Evolutionary conservation across 2,113 vertebrate species (phyloP), one percentile per base, ranked within the genome.

Genomic region (Coptodon rendalli): DNA sequence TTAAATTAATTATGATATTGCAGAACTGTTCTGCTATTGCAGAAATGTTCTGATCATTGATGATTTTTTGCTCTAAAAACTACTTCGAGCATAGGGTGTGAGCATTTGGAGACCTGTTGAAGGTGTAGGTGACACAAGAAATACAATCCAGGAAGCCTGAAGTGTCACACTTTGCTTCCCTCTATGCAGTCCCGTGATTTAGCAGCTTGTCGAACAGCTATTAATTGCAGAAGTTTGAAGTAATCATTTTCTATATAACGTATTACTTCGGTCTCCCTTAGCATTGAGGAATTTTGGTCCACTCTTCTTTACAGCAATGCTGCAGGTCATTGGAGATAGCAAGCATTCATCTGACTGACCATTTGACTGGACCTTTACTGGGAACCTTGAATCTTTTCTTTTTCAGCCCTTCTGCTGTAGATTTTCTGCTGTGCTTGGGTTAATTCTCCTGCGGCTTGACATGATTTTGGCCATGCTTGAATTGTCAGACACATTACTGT

Each of bases 181-280:
- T 43, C 12, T 9, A 14, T 43, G 66, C 36, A 43, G 1, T 73
- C 22, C 5, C 1, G 0, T 24, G 3, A 71, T 43, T 71, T 43
- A 71, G 66, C 7, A 71, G 38, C n/a, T 71, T 71, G 2, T 24
- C 7, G 0, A 71, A 1, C 66, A 40, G 43, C 61, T 22, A 38
- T 43, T 43, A 43, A 2, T 24, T 0, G 36, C 63, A 68, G 36
- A 40, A 40, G 5, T 68, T 68, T 68, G 19, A 0, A 40, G 34
- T 22, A 68, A 40, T 68, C 1, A 1, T 68, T 68, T 22, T 40
- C 34, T 40, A 68, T 68, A 14, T 40, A 22, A 68, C 1, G 0
- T 68, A 38, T 66, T 13, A 13, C 19, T 38, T 66, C 1, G 2
- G 3, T 68, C 34, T 68, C 6, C 3, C 19, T 22, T 22, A 68